Percentiles rank a stretch among this genome's conserved stretches.
These are phyloP conservation scores for Limanda limanda DNA, from an alignment of 2,113 vertebrate species.

Conservation along the genomic window DNA sequence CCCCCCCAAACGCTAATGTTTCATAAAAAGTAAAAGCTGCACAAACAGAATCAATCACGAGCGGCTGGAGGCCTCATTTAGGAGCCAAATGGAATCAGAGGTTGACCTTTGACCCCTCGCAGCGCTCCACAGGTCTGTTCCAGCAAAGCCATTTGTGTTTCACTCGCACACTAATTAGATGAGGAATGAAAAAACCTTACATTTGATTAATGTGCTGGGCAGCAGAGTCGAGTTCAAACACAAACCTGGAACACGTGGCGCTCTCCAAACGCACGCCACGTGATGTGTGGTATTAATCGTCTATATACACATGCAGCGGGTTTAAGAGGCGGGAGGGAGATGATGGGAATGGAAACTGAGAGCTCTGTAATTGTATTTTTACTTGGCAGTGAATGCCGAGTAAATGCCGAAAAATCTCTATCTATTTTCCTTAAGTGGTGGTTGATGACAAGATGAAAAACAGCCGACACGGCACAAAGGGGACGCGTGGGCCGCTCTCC, in stretches of 20 bases:
- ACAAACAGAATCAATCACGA: slow-evolving; percentile 70
- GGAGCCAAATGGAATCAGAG: slow-evolving; percentile 62
- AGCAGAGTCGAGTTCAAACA: slow-evolving; percentile 11
- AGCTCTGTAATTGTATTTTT: slow-evolving; percentile 45
- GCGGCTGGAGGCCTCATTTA: slow-evolving; percentile 66
- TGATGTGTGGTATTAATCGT: slow-evolving; percentile 19
- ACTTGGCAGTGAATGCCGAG: slow-evolving; percentile 45
- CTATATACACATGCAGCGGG: slow-evolving; percentile 13
- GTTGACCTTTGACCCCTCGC: slow-evolving; percentile 43
- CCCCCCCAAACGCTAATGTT: slow-evolving; percentile 56
- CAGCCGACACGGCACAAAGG: slow-evolving; percentile 37
- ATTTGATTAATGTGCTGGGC: slow-evolving; percentile 66
- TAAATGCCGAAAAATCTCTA: slow-evolving; percentile 32
- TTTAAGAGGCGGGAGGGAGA: slow-evolving; percentile 17
- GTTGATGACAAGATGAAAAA: slow-evolving; percentile 63
- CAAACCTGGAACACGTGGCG: slow-evolving; percentile 5
- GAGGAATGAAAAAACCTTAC: slow-evolving; percentile 43
- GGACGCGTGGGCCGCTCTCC: slow-evolving; percentile 14
- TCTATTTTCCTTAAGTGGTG: slow-evolving; percentile 63
- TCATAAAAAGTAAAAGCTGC: slow-evolving; percentile 50
- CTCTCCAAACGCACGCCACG: background rate
- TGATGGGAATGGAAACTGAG: slow-evolving; percentile 37
- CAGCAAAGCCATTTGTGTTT: slow-evolving; percentile 56
- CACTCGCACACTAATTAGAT: slow-evolving; percentile 63
- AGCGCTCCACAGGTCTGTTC: slow-evolving; percentile 2